Percentiles rank a stretch among this genome's conserved stretches.
These are phyloP conservation scores for Dipus sagitta DNA, from an alignment of 2,797 vertebrate genomes.

Conservation along the genomic window DNA sequence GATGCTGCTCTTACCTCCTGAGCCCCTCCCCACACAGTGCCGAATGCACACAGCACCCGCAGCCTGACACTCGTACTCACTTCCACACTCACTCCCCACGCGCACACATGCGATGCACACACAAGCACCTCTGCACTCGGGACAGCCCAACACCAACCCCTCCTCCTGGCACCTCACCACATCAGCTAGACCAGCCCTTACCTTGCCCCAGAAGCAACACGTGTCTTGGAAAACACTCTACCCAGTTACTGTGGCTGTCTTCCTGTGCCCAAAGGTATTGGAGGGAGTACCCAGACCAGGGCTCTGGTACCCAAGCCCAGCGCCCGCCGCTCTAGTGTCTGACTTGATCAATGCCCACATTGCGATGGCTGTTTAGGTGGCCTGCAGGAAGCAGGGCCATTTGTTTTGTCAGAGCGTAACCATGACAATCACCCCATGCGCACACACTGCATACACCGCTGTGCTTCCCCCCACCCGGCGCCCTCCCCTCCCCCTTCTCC, in stretches of 20 bases:
- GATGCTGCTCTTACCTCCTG: not conserved
- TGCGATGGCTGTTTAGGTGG: conserved; percentile 84
- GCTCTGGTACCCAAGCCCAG: not conserved
- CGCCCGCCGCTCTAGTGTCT: conserved; percentile 55
- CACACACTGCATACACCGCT: conserved; percentile 76
- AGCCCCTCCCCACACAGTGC: not conserved
- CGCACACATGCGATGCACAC: accelerated
- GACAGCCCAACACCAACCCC: not conserved
- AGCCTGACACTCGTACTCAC: no score
- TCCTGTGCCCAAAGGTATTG: not conserved
- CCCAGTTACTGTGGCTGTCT: not conserved
- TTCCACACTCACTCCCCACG: not conserved
- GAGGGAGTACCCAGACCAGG: not conserved
- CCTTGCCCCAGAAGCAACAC: conserved; percentile 80
- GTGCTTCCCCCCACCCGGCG: conserved; percentile 55
- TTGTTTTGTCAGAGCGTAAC: conserved; percentile 92
- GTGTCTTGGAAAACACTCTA: conserved; percentile 33
- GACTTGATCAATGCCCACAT: conserved; percentile 75
- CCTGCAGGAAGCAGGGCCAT: conserved; percentile 88
- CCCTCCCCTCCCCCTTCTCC: conserved; percentile 76
- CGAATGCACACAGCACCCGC: not conserved
- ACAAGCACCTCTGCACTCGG: not conserved
- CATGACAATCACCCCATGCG: conserved; percentile 91
- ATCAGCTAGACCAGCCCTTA: conserved; percentile 51
- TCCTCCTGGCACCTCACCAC: not conserved